A percentile compares a stretch with the other conserved stretches of the same genome.
phyloP scores from a whole-genome alignment of 2,797 vertebrate species.

The Schizopygopsis malacanthus region DNA sequence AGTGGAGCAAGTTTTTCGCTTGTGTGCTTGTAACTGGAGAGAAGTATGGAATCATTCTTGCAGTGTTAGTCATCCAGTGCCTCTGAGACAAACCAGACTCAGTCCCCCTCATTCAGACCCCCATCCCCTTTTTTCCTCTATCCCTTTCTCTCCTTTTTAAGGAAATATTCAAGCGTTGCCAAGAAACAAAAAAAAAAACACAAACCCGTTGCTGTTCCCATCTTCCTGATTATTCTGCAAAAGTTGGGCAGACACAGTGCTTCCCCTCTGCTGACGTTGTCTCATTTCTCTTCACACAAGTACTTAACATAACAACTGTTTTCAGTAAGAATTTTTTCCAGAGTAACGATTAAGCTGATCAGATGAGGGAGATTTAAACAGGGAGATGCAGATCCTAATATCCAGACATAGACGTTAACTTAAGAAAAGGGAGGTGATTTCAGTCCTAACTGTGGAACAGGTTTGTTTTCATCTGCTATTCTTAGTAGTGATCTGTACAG shows the following conservation, averaged over 20 bases:
- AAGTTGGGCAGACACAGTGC: not conserved
- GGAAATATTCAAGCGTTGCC: constrained; percentile 44
- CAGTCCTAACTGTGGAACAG: not conserved
- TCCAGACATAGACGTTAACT: not conserved
- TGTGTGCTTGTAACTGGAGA: constrained; percentile 47
- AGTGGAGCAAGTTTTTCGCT: constrained; percentile 13
- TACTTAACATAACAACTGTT: constrained; percentile 3
- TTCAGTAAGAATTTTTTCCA: not conserved
- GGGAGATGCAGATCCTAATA: not conserved
- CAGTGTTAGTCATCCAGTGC: constrained; percentile 54
- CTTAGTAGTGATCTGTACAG: not conserved
- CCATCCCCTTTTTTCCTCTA: not conserved
- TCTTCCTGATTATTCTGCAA: constrained; percentile 16
- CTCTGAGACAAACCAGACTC: constrained; percentile 53
- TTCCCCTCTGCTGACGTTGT: constrained; percentile 8
- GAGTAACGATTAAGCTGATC: not conserved
- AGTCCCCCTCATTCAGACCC: constrained; percentile 50
- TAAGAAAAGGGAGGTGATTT: not conserved
- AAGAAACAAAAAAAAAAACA: constrained; percentile 47
- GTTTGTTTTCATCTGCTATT: constrained; percentile 1
- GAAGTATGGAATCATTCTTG: constrained; percentile 59
- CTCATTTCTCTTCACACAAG: not conserved
- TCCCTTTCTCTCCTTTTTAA: constrained; percentile 57
- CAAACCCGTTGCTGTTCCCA: constrained; percentile 22
- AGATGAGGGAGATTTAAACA: not conserved